Percentiles rank a stretch among this genome's conserved stretches.
Evolutionary conservation across 2,888 invertebrate species (phyloP).

Genomic region (Leucophora obtusa): DNA sequence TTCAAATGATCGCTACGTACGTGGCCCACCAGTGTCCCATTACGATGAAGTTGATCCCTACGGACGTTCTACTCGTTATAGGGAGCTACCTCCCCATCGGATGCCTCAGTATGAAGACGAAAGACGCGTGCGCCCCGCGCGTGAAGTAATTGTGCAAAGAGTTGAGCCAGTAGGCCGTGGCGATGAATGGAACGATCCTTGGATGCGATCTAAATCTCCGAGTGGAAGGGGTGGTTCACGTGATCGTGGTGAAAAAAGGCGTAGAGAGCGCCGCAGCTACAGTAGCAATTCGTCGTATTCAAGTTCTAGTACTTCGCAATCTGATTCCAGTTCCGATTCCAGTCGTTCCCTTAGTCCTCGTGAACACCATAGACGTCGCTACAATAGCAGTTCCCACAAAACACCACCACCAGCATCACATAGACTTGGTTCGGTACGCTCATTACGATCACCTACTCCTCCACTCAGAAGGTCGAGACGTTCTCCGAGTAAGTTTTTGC

Average conservation of each 20-base stretch:
- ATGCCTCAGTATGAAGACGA: conserved; percentile 81
- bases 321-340: conserved; percentile 83
- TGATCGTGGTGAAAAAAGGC: conserved; percentile 73
- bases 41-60: conserved; percentile 78
- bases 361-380: conserved; percentile 74
- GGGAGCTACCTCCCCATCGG: conserved; percentile 80
- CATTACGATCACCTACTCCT: conserved; percentile 74
- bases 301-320: conserved; percentile 83
- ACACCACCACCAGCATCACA: conserved; percentile 68
- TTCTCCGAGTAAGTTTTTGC: conserved; percentile 73
- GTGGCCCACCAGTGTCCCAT: conserved; percentile 71
- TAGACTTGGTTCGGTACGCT: conserved; percentile 68
- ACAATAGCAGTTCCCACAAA: conserved; percentile 73
- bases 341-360: conserved; percentile 75
- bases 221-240: conserved; percentile 78
- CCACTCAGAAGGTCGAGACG: conserved; percentile 71
- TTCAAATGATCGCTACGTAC: conserved; percentile 74
- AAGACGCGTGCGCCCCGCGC: conserved; percentile 82
- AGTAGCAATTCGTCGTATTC: conserved; percentile 78
- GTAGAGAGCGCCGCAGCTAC: conserved; percentile 76
- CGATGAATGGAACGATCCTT: conserved; percentile 97
- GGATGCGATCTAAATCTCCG: conserved; percentile 89
- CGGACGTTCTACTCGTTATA: conserved; percentile 79
- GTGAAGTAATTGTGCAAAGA: conserved; percentile 88
- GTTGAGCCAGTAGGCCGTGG: conserved; percentile 81